Evolutionary conservation across 2,888 invertebrate species (phyloP), one percentile per base, ranked within the genome.

Genomic region (Tetranychus truncatus): DNA sequence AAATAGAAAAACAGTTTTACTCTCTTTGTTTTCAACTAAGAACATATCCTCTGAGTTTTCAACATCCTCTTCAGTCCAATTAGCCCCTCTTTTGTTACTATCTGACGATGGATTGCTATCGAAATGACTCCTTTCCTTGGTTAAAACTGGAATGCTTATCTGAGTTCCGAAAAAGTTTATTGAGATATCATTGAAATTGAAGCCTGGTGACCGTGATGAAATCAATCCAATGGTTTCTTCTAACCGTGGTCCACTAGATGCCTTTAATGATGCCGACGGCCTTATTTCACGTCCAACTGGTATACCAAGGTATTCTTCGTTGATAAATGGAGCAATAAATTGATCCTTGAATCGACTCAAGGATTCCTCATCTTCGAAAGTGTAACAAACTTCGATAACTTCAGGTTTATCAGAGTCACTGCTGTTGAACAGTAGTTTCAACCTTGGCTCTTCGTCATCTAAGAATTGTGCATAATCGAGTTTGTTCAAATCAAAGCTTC

Each of bases 11-110:
- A 69, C 69, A 18, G 34, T 24, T 69, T 69, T 69, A 21, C 21
- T 11, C 20, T 72, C 45, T 34, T 72, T 72, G 18, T 46, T 72
- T 72, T 46, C 45, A 24, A 72, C 72, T 44, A 45, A 20, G 20
- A n/a, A 72, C 72, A 45, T 44, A 72, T 72, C 45, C 15, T 46
- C 72, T 34, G 72, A 44, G 6, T 72, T 45, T 44, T 69, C 69
- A 21, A 69, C 55, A 15, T 55, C 55, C 55, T 55, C 55, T 55
- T 55, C 15, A 15, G 55, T 55, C 55, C 55, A 55, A 9, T 15
- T 15, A 55, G 55, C 55, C 0, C 15, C 15, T 55, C 15, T 55
- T 55, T 55, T 55, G 11, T 15, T 55, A 15, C 6, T 15, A 55
- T 15, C 55, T 55, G 55, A 55, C 3, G 15, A 55, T 7, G 3